Evolutionary conservation across 2,888 invertebrate genomes (phyloP).

Genomic region (Metacarcinus magister): DNA sequence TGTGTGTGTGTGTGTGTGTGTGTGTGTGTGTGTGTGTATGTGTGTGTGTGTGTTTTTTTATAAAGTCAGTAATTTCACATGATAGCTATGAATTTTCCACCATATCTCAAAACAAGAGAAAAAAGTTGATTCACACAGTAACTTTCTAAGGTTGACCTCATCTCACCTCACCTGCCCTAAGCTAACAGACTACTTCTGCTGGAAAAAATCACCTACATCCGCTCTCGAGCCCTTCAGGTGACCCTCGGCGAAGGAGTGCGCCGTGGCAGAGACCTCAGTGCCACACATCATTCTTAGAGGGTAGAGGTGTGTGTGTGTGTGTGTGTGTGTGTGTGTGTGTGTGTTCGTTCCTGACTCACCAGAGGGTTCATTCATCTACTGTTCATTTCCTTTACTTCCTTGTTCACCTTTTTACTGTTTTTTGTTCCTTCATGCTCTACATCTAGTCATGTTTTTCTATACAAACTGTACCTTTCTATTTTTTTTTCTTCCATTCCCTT

Average conservation of each 20-base stretch:
- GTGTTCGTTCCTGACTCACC: neutral
- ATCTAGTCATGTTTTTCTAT: neutral
- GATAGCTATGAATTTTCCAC: neutral
- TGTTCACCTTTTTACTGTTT: neutral
- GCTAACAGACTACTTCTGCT: neutral
- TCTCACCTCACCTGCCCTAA: neutral
- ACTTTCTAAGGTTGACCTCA: neutral
- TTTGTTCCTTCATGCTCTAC: neutral
- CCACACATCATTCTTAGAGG: neutral
- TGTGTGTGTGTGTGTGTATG: neutral
- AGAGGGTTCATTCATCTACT: neutral
- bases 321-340: slow-evolving; percentile 18
- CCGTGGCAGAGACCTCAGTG: neutral
- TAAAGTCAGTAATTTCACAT: neutral
- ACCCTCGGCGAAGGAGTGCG: neutral
- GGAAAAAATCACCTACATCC: neutral
- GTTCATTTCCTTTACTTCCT: neutral
- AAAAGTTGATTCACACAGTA: neutral
- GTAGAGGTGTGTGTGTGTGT: neutral
- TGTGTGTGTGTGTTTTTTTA: neutral
- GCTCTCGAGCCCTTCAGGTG: neutral
- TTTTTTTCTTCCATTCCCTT: neutral
- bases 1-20: slow-evolving; percentile 22
- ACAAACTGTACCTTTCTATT: neutral
- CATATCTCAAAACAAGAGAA: neutral